These are phyloP conservation scores for Theristicus caerulescens DNA, from an alignment of 2,113 vertebrate genomes.

Conservation along the genomic window DNA sequence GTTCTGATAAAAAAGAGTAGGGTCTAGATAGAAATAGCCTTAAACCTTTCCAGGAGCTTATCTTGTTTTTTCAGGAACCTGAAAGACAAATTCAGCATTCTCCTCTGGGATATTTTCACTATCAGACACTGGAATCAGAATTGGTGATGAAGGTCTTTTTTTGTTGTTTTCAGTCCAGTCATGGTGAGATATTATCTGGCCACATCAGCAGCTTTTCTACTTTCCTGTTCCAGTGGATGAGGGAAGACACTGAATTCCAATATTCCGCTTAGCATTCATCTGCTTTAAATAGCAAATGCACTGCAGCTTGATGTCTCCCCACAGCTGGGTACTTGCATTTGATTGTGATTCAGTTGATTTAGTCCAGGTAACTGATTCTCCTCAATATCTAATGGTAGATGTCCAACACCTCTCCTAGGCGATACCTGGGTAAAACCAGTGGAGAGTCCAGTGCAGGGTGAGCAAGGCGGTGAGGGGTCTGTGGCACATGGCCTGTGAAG, in stretches of 20 bases:
- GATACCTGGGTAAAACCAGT: background rate
- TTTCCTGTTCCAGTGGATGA: background rate
- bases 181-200: background rate
- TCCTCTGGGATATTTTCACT: background rate
- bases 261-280: background rate
- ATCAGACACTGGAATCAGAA: background rate
- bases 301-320: background rate
- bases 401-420: background rate
- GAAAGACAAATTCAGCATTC: background rate
- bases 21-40: background rate
- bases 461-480: background rate
- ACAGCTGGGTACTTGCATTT: background rate
- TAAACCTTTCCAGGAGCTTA: background rate
- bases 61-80: background rate
- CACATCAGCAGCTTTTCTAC: background rate
- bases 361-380: background rate
- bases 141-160: background rate
- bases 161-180: background rate
- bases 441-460: background rate
- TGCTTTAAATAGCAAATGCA: background rate
- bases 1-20: background rate
- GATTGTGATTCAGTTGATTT: background rate
- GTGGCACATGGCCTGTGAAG: background rate
- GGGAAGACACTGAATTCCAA: background rate
- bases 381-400: background rate